Base-by-base conservation (phyloP, 2,113 vertebrate species). In the Oncorhynchus mykiss region DNA sequence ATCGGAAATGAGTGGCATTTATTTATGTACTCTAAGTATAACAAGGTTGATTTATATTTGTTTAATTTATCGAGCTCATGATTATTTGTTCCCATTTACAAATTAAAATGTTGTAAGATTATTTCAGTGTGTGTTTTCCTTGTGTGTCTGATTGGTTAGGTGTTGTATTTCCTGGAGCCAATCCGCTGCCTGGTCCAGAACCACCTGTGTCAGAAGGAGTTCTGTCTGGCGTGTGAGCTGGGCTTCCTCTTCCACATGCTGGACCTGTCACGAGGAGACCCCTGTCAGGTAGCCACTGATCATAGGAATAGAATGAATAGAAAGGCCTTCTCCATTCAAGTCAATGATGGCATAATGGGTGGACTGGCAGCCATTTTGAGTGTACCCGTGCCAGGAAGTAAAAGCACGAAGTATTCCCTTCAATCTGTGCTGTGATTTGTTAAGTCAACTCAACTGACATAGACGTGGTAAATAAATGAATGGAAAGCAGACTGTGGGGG, bases 191-290 rank as follows among this genome's bases (percentile, higher is more conserved):
- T 98, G n/a, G 96, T 99, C 18, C 98, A 99, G 92, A 98, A 97
- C 86, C 98, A 99, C 87, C 89, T 99, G 71, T 99, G 98, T 86
- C 97, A 99, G 90, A 99, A 99, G 88, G 98, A 99, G 83, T 99
- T 99, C 88, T 99, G 98, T 84, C 90, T 99, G 90, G 97, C 96
- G 67, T 99, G 98, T 8, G 98, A 99, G 85, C 92, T 99, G 2
- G 97, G 97, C 1, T 96, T 99, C 86, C 95, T 99, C 34, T 99
- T 99, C 89, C 97, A 98, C 82, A 99, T 99, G 98, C 79, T 99
- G 89, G 98, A 99, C 81, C 89, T 99, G 85, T 99, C 97, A 4
- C 89, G 96, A 76, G 98, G 98, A 74, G 97, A 99, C 79, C 98
- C 98, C 9, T 99, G 98, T 88, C 98, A 99, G 95, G 98, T 97